A percentile compares a stretch with the other conserved stretches of the same genome.
Conservation (phyloP, 2,888 invertebrate species). For the Drosophila conformis region DNA sequence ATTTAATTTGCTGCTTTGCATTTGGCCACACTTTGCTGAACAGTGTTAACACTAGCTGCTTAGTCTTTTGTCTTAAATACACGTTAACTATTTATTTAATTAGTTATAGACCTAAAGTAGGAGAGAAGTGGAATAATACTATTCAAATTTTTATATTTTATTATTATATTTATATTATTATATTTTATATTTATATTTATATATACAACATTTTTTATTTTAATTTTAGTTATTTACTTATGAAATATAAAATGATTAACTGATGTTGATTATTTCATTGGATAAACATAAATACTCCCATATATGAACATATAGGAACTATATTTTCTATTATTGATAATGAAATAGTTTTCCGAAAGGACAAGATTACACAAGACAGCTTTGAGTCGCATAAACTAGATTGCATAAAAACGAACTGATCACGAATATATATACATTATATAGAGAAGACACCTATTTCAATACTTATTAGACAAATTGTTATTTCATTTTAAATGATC, state of each 20-base stretch:
- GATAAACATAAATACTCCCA: background rate
- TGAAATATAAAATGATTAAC: background rate
- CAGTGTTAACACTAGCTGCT: constrained; percentile 1
- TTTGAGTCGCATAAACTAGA: background rate
- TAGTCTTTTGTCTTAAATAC: background rate
- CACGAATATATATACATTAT: background rate
- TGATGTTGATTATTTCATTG: background rate
- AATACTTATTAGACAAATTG: background rate
- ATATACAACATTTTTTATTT: background rate
- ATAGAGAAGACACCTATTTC: background rate
- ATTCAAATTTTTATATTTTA: background rate
- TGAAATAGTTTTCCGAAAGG: background rate
- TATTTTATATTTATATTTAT: too few relatives aligned
- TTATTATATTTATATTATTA: too few relatives aligned
- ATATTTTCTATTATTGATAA: background rate
- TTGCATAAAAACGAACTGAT: background rate
- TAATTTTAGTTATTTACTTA: background rate
- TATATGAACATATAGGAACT: background rate
- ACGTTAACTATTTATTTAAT: background rate
- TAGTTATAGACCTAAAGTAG: background rate
- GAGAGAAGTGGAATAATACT: background rate
- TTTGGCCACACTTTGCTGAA: constrained; percentile 20
- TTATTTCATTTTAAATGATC: background rate
- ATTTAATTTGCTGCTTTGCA: constrained; percentile 68
- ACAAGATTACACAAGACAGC: background rate